Evolutionary conservation across 2,797 vertebrate species (phyloP).

Genomic region (Perodicticus potto): DNA sequence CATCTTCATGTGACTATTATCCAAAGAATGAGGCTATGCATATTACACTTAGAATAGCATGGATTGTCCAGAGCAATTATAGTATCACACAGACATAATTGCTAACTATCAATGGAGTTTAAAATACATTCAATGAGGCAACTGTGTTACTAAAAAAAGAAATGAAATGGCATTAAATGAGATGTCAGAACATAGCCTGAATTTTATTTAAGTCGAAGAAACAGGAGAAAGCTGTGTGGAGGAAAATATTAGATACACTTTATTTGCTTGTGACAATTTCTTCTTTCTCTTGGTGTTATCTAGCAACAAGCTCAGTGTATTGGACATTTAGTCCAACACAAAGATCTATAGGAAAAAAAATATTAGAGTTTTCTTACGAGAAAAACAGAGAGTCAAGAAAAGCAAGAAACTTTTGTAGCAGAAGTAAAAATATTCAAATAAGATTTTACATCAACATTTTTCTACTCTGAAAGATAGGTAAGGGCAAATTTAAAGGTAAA

Average conservation of each 20-base stretch:
- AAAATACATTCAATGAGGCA: not conserved
- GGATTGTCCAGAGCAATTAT: not conserved
- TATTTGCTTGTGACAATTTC: not conserved
- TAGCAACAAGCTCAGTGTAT: not conserved
- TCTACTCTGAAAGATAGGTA: not conserved
- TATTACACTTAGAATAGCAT: not conserved
- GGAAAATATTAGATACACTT: not conserved
- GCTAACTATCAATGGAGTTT: not conserved
- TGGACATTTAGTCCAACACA: not conserved
- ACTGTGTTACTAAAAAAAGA: not conserved
- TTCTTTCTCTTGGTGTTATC: not conserved
- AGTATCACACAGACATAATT: not conserved
- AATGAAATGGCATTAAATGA: not conserved
- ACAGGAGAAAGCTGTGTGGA: not conserved
- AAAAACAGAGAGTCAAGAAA: not conserved
- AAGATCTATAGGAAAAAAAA: not conserved
- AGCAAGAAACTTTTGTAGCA: not conserved
- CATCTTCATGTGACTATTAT: not conserved
- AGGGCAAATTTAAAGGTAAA: not conserved
- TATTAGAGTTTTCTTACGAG: not conserved
- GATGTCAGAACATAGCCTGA: not conserved
- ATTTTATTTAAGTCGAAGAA: not conserved
- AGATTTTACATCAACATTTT: not conserved
- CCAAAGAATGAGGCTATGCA: not conserved
- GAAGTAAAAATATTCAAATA: conserved; percentile 39